Percentiles rank a stretch among this genome's conserved stretches.
Conservation (phyloP, 2,888 invertebrate genomes). For the Unio pictorum region DNA sequence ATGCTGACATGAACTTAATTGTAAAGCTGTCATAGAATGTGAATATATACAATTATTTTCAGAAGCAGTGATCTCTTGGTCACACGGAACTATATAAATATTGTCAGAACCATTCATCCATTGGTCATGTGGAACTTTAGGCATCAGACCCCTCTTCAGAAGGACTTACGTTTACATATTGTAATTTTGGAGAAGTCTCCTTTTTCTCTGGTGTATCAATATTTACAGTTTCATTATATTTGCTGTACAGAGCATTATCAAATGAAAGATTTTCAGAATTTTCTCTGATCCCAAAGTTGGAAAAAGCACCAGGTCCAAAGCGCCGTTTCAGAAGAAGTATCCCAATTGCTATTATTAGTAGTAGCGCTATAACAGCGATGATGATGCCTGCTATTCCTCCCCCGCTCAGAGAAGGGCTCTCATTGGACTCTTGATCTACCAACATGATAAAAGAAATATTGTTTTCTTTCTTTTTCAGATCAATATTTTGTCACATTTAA, state of each 20-base stretch:
- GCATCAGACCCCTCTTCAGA: too few species aligned
- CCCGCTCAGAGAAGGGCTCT: conserved; percentile 18
- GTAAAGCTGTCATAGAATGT: too few species aligned
- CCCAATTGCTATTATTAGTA: conserved; percentile 13
- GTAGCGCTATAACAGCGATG: conserved; percentile 18
- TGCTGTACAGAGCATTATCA: conserved; percentile 38
- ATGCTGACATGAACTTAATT: too few species aligned
- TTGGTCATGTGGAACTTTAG: too few species aligned
- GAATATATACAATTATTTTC: too few species aligned
- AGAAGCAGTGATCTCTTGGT: too few species aligned
- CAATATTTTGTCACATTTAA: not conserved
- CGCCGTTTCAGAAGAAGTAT: conserved; percentile 20
- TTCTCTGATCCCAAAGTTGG: not conserved
- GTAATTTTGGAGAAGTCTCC: too few species aligned
- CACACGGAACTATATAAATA: too few species aligned
- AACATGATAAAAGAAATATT: not conserved
- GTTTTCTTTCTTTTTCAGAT: not conserved
- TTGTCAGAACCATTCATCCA: too few species aligned
- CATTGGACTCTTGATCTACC: not conserved
- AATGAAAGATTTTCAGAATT: conserved; percentile 15
- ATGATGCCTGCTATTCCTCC: conserved; percentile 27
- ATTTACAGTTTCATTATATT: conserved; percentile 10
- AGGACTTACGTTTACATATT: too few species aligned
- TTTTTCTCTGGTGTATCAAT: not conserved
- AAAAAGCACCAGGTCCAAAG: not conserved